Percentiles rank a stretch among this genome's conserved stretches.
Conservation (phyloP, 2,888 invertebrate genomes). For the Drosophila neutralis region DNA sequence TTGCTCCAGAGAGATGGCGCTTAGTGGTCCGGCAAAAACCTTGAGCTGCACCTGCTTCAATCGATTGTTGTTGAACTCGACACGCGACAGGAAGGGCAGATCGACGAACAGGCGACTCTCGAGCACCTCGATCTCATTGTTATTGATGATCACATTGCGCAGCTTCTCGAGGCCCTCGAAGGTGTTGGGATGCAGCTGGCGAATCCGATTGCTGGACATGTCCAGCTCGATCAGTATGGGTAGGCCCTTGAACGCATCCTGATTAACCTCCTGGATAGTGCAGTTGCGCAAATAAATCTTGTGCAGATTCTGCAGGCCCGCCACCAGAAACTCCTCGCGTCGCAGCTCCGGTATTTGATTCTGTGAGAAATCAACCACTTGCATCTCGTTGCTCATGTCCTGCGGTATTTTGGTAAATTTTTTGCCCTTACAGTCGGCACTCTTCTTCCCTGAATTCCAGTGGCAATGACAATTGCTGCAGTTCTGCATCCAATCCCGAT, state of each 20-base stretch:
- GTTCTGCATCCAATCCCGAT: slow-evolving; percentile 83
- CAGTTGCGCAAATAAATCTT: slow-evolving; percentile 91
- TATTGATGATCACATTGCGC: slow-evolving; percentile 89
- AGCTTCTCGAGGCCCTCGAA: slow-evolving; percentile 90
- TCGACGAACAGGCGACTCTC: slow-evolving; percentile 91
- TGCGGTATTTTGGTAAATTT: slow-evolving; percentile 90
- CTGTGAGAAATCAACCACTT: slow-evolving; percentile 90
- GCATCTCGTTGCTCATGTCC: slow-evolving; percentile 89
- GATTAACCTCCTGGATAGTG: slow-evolving; percentile 89
- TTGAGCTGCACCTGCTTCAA: slow-evolving; percentile 89
- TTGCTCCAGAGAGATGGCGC: slow-evolving; percentile 89
- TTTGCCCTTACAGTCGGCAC: slow-evolving; percentile 91
- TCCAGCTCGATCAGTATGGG: slow-evolving; percentile 93
- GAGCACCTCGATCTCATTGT: slow-evolving; percentile 90
- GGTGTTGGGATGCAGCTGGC: slow-evolving; percentile 88
- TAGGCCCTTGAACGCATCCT: slow-evolving; percentile 90
- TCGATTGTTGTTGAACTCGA: slow-evolving; percentile 91
- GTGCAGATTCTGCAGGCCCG: slow-evolving; percentile 91
- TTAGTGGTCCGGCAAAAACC: slow-evolving; percentile 89
- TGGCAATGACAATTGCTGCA: slow-evolving; percentile 90
- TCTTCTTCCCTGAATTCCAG: slow-evolving; percentile 94
- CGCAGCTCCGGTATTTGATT: slow-evolving; percentile 89
- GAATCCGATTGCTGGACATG: slow-evolving; percentile 90
- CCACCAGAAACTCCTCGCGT: slow-evolving; percentile 89
- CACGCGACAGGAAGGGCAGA: slow-evolving; percentile 90